These are phyloP conservation scores for Mola mola DNA, from an alignment of 2,113 vertebrate genomes.

Conservation along the genomic window DNA sequence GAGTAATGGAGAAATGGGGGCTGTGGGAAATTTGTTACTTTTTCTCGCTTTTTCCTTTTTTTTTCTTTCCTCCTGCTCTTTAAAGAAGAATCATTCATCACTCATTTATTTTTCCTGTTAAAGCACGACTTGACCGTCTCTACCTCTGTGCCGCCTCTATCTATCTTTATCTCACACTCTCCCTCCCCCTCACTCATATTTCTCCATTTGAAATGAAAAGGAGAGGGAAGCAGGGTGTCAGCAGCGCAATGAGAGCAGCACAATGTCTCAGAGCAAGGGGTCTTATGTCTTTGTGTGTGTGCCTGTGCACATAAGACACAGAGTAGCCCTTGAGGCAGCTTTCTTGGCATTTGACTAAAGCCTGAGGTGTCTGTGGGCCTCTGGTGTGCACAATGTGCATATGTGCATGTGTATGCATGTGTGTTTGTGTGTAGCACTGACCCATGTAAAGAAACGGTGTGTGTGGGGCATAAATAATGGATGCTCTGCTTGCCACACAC, in stretches of 20 bases:
- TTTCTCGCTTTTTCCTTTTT: constrained; percentile 43
- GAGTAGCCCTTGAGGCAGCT: constrained; percentile 43
- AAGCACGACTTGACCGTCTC: constrained; percentile 39
- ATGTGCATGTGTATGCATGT: constrained; percentile 30
- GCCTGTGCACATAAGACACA: constrained; percentile 8
- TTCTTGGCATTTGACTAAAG: constrained; percentile 70
- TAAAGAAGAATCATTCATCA: constrained; percentile 58
- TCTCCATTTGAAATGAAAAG: constrained; percentile 54
- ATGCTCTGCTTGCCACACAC: constrained; percentile 58
- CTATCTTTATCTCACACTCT: constrained; percentile 38
- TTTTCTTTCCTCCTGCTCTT: constrained; percentile 31
- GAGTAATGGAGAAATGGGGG: constrained; percentile 47
- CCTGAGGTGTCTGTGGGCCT: constrained; percentile 48
- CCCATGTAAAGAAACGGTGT: constrained; percentile 68
- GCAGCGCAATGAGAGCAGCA: constrained; percentile 28
- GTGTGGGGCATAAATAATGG: constrained; percentile 74
- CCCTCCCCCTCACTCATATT: constrained; percentile 19
- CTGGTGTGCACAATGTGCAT: constrained; percentile 18
- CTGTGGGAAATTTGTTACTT: constrained; percentile 17
- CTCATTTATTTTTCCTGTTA: constrained; percentile 52
- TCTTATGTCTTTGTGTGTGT: background rate
- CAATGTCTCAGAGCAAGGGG: constrained; percentile 36
- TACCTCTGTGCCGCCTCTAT: constrained; percentile 43
- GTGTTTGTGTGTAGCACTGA: constrained; percentile 41
- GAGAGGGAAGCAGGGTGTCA: constrained; percentile 34